Conservation (phyloP, 2,888 invertebrate genomes). For the Noctuana brunneofusca region DNA sequence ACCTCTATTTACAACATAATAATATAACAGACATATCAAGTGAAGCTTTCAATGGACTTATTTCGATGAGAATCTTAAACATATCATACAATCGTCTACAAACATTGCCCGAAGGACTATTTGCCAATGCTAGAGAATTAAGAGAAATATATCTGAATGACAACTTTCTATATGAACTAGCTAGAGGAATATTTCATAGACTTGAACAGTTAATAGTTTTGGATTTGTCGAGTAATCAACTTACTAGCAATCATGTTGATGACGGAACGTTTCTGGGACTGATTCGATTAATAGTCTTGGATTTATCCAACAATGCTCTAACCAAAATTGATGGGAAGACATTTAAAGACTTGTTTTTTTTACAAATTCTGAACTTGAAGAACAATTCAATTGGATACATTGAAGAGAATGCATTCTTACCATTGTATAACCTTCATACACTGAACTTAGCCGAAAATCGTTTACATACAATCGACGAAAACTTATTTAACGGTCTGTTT, state of each 20-base stretch:
- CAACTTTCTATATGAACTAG: conserved; percentile 92
- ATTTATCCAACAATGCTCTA: conserved; percentile 93
- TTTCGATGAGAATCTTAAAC: conserved; percentile 91
- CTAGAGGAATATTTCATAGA: conserved; percentile 91
- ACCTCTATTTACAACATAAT: conserved; percentile 92
- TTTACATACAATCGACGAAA: conserved; percentile 90
- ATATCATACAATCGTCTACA: conserved; percentile 93
- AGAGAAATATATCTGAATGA: conserved; percentile 92
- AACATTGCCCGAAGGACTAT: conserved; percentile 90
- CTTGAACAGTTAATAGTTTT: conserved; percentile 92
- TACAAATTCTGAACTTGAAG: conserved; percentile 92
- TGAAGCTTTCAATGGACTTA: conserved; percentile 90
- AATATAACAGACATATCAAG: conserved; percentile 90
- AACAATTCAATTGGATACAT: conserved; percentile 95
- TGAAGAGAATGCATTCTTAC: conserved; percentile 93
- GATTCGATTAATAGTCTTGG: conserved; percentile 91
- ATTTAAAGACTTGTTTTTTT: conserved; percentile 92
- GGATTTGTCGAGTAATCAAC: conserved; percentile 92
- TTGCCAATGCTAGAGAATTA: conserved; percentile 90
- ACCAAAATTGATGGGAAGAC: conserved; percentile 92
- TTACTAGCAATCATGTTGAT: conserved; percentile 92
- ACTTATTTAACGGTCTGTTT: conserved; percentile 92
- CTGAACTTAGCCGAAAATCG: conserved; percentile 94
- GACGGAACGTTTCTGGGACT: conserved; percentile 93
- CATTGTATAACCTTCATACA: conserved; percentile 94